A percentile compares a stretch with the other conserved stretches of the same genome.
Evolutionary conservation across 2,888 invertebrate species (phyloP).

Genomic region (Creontiades dilutus): DNA sequence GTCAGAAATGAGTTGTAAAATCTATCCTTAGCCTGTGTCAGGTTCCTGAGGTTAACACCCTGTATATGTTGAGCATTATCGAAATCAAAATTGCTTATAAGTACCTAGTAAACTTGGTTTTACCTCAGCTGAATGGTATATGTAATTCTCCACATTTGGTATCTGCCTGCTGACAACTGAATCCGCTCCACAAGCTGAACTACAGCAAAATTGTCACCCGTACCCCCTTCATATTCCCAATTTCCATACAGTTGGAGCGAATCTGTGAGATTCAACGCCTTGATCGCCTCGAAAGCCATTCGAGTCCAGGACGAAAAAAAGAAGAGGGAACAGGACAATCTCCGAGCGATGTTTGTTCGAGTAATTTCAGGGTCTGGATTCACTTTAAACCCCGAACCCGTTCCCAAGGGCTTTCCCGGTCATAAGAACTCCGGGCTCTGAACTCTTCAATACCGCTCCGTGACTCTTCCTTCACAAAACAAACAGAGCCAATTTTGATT

Average conservation of each 20-base stretch:
- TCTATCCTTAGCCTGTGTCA: too few species aligned
- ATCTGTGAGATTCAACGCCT: neutral
- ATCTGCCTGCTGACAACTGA: too few species aligned
- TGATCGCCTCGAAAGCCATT: neutral
- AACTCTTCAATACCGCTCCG: constrained; percentile 44
- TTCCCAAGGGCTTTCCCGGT: neutral
- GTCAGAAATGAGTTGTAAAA: too few species aligned
- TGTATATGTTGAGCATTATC: too few species aligned
- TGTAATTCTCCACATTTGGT: too few species aligned
- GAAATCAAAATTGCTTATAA: too few species aligned
- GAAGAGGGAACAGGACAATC: constrained; percentile 1
- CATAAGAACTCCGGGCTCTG: neutral
- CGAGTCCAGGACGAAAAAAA: neutral
- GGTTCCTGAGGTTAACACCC: too few species aligned
- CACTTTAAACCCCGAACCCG: constrained; percentile 35
- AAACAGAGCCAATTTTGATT: constrained; percentile 69
- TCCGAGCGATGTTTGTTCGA: constrained; percentile 35
- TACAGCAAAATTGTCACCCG: too few species aligned
- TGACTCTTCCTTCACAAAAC: constrained; percentile 67
- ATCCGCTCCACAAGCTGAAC: too few species aligned
- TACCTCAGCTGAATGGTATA: too few species aligned
- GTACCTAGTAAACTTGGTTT: too few species aligned
- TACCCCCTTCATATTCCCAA: too few species aligned
- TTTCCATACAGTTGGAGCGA: neutral
- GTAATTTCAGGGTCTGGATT: constrained; percentile 10